These are phyloP conservation scores for Chrysomallon squamiferum DNA, from an alignment of 1,140 invertebrate genomes.

Conservation along the genomic window DNA sequence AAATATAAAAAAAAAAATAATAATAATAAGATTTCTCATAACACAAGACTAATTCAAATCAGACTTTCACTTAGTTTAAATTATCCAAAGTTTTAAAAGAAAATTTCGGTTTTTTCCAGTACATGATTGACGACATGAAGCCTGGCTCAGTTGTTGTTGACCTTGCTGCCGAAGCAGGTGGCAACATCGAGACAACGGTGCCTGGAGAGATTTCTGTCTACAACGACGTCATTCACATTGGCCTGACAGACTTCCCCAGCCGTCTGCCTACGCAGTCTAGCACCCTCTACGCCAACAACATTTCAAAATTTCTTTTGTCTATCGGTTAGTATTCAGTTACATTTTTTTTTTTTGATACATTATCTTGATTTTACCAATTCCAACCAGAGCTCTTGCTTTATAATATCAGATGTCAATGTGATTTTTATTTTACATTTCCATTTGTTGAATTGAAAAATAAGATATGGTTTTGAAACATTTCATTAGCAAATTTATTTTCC, in stretches of 20 bases:
- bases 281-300: conserved; percentile 88
- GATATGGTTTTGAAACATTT: no score
- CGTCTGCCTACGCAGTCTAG: conserved; percentile 85
- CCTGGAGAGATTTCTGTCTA: conserved; percentile 79
- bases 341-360: background rate
- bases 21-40: no score
- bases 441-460: no score
- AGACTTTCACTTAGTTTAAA: no score
- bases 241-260: conserved; percentile 84
- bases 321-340: conserved; percentile 67
- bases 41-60: no score
- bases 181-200: conserved; percentile 84
- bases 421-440: no score
- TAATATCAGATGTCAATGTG: background rate
- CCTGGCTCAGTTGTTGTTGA: conserved; percentile 90
- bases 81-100: no score
- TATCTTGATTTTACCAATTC: background rate
- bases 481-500: no score
- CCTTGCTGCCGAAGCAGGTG: conserved; percentile 86
- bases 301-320: conserved; percentile 85
- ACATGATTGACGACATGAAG: conserved; percentile 84
- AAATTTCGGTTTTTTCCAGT: no score
- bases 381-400: background rate
- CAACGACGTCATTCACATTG: conserved; percentile 84
- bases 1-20: no score